Base-by-base conservation (phyloP, 2,888 invertebrate genomes). In the Teinopalpus imperialis region DNA sequence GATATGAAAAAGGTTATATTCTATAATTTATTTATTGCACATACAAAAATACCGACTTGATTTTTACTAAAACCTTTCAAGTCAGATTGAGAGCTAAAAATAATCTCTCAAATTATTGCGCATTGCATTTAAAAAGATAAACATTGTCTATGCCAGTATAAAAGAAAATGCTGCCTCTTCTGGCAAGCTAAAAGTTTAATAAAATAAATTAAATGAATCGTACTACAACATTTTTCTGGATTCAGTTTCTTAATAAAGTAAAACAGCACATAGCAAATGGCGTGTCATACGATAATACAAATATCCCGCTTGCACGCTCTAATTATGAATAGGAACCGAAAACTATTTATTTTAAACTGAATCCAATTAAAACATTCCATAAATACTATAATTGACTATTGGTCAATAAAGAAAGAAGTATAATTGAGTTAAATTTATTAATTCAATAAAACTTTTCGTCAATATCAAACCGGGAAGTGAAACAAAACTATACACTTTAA, bases 21-120 rank as follows among this genome's bases (percentile, higher is more conserved):
- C 67, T 71, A 78, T 80, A 74, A 74, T 69, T 78, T 79, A 79
- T 79, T 81, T 86, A 86, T 85, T 86, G 86, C 86, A 85, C 83
- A 80, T 85, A 85, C 62, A 80, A 83, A 85, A 85, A 81, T 80
- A 81, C 73, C 73, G 68, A 78, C 78, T 63, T 60, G 65, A 61
- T 64, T 57, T 55, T 57, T 52, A 49, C 56, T 32, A 34, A 39
- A 52, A 30, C 20, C 29, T 47, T 47, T 44, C 52, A 57, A 61
- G 62, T 61, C 61, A 52, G 54, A 5, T 56, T 63, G 64, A 63
- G 63, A 60, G 60, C 59, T 57, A 29, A 52, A 53, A 35, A 9
- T 10, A 18, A 2, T 9, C 24, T 43, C 45, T 37, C 32, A 10
- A 40, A 18, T 32, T 8, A 34, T 26, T 24, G 43, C 45, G 10